Conservation (phyloP, 2,888 invertebrate species). For the Sussaba pulchella region DNA sequence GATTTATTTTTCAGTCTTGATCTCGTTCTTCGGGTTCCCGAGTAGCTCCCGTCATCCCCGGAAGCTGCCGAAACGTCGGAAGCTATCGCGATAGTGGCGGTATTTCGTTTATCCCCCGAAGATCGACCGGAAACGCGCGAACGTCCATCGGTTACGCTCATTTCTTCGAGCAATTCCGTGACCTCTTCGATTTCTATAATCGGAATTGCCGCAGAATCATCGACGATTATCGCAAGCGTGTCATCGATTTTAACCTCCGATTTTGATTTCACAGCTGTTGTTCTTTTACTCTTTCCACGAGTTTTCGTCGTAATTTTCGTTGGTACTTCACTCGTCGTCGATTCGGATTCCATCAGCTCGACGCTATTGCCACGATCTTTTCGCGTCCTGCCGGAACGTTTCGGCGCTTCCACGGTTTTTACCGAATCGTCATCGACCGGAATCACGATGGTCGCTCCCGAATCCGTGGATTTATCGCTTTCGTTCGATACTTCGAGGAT, state of each 20-base stretch:
- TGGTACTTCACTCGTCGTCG: background rate
- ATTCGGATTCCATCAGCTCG: constrained; percentile 52
- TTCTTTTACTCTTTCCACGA: constrained; percentile 23
- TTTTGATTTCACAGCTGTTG: background rate
- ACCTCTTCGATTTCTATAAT: constrained; percentile 38
- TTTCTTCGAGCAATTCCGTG: constrained; percentile 38
- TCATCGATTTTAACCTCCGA: too few species aligned
- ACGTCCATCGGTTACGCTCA: constrained; percentile 27
- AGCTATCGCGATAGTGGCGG: constrained; percentile 4
- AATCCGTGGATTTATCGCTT: constrained; percentile 34
- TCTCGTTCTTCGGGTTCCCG: constrained; percentile 26
- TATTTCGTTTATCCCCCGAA: background rate
- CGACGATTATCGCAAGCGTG: too few species aligned
- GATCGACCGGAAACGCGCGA: background rate
- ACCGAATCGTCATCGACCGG: constrained; percentile 39
- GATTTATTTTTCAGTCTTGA: constrained; percentile 52
- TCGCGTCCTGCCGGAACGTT: background rate
- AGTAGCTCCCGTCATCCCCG: background rate
- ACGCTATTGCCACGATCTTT: constrained; percentile 45
- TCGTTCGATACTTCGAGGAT: constrained; percentile 28
- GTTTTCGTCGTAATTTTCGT: constrained; percentile 19
- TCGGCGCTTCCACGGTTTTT: background rate
- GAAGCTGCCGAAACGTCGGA: background rate
- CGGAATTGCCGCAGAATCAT: background rate
- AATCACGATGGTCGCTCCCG: constrained; percentile 53